These are phyloP conservation scores for Nothoprocta perdicaria DNA, from an alignment of 2,113 vertebrate species.

Conservation along the genomic window DNA sequence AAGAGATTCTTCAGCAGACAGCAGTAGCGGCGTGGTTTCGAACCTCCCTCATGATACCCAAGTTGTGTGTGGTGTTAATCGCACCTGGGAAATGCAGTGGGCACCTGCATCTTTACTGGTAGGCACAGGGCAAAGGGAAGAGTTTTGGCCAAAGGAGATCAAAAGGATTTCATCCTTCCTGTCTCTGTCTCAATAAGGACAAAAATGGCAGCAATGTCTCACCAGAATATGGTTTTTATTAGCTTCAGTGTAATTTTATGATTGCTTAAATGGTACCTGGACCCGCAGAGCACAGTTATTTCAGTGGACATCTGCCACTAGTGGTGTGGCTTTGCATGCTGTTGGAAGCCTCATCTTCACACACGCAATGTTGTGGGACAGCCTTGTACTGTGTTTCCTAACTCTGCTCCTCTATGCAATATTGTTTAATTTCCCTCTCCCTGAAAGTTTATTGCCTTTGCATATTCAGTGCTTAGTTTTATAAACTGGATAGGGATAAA, in stretches of 20 bases:
- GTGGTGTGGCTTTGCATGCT: neutral
- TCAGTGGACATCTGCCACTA: neutral
- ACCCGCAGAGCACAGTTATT: neutral
- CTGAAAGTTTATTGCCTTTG: neutral
- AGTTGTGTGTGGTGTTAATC: neutral
- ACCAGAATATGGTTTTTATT: neutral
- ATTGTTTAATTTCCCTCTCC: neutral
- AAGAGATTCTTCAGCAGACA: neutral
- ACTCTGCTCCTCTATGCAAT: accelerated
- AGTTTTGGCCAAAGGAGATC: accelerated
- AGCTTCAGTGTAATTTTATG: neutral
- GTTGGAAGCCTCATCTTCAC: accelerated
- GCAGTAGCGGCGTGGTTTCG: neutral
- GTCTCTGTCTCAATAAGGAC: neutral
- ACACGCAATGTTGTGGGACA: neutral
- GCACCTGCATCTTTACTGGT: accelerated
- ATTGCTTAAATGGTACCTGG: neutral
- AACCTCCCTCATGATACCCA: neutral
- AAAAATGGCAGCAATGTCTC: neutral
- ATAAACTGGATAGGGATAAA: neutral
- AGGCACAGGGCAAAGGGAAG: neutral
- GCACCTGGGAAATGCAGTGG: neutral
- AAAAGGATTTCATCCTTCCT: neutral
- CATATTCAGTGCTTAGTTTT: neutral
- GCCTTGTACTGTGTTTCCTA: no score